Base-by-base conservation (phyloP, 2,888 invertebrate genomes). In the Invenusta paracnida region DNA sequence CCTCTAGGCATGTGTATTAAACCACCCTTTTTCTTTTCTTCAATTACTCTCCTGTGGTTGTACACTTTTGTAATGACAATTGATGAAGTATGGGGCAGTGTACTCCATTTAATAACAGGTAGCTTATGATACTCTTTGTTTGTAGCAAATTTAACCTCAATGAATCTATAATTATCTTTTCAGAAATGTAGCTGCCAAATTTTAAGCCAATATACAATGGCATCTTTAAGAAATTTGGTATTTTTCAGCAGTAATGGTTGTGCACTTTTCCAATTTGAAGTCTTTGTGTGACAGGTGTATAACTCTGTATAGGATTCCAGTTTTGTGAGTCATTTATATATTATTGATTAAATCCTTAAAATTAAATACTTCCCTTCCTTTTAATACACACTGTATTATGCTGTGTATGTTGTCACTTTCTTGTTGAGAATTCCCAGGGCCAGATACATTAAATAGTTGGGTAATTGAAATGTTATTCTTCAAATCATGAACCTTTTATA, bases 111-210 rank as follows among this genome's bases (percentile, higher is more conserved):
- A 73, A 73, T 73, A 73, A 73, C 73, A 73, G 73, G 73, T 23
- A 73, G 73, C 73, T 73, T 5, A 73, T 73, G 25, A 25, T 73
- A 73, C 73, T 73, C 27, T 73, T 73, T 23, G 23, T 73, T 73
- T 73, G 73, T 73, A 23, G 73, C 73, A 73, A 73, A 73, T 73
- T 73, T 73, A 73, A 73, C 73, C 73, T 73, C 73, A 73, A 73
- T 73, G 73, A 73, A 73, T 73, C 73, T 23, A 73, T 73, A 23
- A 23, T 73, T 73, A 23, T 73, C 73, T 23, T 73, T 73, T 23
- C 2, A 23, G 73, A 73, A 73, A 73, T 5, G 73, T 5, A 73
- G 73, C 73, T 73, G 73, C 73, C 73, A 23, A 73, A 73, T 73
- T 73, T 73, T 73, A 73, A 73, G 25, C 17, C 5, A 73, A 73